A percentile compares a stretch with the other conserved stretches of the same genome.
phyloP scores from a whole-genome alignment of 1,140 invertebrate genomes.

The Heterodera carotae region DNA sequence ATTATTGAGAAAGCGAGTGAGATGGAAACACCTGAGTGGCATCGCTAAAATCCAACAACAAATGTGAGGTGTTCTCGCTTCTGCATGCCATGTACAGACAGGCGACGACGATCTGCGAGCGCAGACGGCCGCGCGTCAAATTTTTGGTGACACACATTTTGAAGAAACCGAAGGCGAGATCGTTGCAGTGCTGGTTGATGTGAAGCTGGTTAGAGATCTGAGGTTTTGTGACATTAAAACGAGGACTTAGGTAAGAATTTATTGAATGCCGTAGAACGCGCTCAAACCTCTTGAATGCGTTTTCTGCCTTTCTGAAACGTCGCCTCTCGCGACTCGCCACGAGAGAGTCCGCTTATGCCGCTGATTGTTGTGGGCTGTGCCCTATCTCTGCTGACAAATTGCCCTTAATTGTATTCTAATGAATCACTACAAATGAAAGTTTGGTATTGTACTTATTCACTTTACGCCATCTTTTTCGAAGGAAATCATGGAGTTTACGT shows the following conservation, averaged over 20 bases:
- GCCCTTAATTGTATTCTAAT: conserved; percentile 43
- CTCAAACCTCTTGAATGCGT: conserved; percentile 56
- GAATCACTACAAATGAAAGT: no score
- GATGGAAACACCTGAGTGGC: conserved; percentile 71
- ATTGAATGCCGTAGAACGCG: no score
- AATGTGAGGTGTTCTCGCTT: conserved; percentile 88
- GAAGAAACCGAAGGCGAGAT: conserved; percentile 91
- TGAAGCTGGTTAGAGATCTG: conserved; percentile 59
- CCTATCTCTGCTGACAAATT: conserved; percentile 58
- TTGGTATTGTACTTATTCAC: no score
- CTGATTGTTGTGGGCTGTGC: conserved; percentile 49
- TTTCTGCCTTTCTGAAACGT: conserved; percentile 61
- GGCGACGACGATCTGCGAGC: conserved; percentile 88
- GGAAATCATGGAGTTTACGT: no score
- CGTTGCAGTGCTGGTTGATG: conserved; percentile 85
- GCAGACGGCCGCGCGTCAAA: conserved; percentile 84
- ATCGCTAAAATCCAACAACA: conserved; percentile 97
- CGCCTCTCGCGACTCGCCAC: conserved; percentile 58
- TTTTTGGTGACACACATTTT: conserved; percentile 87
- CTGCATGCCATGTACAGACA: conserved; percentile 96
- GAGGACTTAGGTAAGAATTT: no score
- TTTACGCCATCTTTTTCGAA: no score
- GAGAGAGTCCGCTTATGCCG: conserved; percentile 50
- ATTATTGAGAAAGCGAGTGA: not conserved
- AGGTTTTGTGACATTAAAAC: not conserved